phyloP scores from a whole-genome alignment of 2,113 vertebrate genomes.

The Aptenodytes forsteri region DNA sequence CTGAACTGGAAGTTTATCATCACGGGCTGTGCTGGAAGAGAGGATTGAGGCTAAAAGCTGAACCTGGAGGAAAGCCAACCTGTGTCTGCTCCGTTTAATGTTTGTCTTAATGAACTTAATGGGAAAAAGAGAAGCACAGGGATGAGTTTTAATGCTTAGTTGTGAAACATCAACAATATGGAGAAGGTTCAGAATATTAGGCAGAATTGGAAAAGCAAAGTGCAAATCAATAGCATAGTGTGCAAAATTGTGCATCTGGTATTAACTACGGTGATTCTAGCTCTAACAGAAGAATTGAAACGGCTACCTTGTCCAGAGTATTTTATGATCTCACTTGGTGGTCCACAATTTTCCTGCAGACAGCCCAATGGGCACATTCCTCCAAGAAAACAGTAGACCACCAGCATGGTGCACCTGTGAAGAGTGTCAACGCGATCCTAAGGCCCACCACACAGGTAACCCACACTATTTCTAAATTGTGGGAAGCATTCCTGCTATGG shows the following conservation, averaged over 20 bases:
- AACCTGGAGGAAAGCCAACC: background rate
- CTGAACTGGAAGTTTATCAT: background rate
- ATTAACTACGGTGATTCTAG: background rate
- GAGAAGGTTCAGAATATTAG: background rate
- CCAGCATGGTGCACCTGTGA: no score
- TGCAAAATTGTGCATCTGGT: background rate
- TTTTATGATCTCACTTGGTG: background rate
- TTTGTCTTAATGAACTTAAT: background rate
- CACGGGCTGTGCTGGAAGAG: background rate
- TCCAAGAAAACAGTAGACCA: background rate
- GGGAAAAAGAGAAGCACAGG: background rate
- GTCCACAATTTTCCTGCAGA: background rate
- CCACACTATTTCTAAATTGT: background rate
- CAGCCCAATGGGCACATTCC: no score
- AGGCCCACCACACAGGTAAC: background rate
- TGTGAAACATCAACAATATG: background rate
- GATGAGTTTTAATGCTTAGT: background rate
- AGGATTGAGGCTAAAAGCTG: background rate
- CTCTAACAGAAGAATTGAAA: background rate
- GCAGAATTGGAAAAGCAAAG: background rate
- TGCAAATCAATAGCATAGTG: background rate
- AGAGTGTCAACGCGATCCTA: accelerated
- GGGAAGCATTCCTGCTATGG: background rate
- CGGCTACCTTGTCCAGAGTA: background rate
- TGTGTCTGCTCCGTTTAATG: background rate